Evolutionary conservation across 2,888 invertebrate species (phyloP), one percentile per base, ranked within the genome.

Genomic region (Drosophila picticornis): DNA sequence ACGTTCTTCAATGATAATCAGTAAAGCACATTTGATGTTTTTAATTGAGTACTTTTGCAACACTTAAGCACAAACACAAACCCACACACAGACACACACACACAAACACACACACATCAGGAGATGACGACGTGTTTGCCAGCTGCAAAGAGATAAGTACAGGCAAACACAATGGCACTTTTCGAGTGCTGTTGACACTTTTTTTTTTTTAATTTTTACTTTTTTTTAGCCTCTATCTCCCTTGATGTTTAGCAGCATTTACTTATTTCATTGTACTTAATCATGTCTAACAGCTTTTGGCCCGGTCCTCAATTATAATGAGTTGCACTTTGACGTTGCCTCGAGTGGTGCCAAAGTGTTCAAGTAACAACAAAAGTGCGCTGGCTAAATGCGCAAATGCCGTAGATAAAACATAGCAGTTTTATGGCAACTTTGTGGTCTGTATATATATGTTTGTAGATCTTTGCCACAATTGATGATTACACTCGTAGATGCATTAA

Each of bases 181-280:
- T 77, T 80, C 70, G 65, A 74, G 64, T 70, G 65, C 80, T 83
- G 88, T 90, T 85, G 85, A 83, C 88, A 81, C 70, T 79, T 80
- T 75, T 46, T 46, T 46, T 46, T 7, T 22, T 25, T 25, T n/a
- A 0, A 0, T 46, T 22, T 16, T 43, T 43, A n/a, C n/a, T 40
- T 22, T 22, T 22, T 70, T 67, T 60, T 59, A 52, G 62, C 55
- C 76, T 60, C 36, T 60, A 57, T 70, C 46, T 66, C 16, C 29
- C 60, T 69, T 66, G 78, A 64, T 70, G 68, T 60, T 73, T 77
- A 68, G 78, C 73, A 72, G 60, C 76, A 72, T 84, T 89, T 87
- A 89, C 90, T 82, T 77, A 74, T 88, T 90, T 83, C 77, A 85
- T 90, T 90, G 84, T 90, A 90, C 86, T 90, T 86, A 86, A 90